These are phyloP conservation scores for Nettapus auritus DNA, from an alignment of 2,113 vertebrate species.

Conservation along the genomic window DNA sequence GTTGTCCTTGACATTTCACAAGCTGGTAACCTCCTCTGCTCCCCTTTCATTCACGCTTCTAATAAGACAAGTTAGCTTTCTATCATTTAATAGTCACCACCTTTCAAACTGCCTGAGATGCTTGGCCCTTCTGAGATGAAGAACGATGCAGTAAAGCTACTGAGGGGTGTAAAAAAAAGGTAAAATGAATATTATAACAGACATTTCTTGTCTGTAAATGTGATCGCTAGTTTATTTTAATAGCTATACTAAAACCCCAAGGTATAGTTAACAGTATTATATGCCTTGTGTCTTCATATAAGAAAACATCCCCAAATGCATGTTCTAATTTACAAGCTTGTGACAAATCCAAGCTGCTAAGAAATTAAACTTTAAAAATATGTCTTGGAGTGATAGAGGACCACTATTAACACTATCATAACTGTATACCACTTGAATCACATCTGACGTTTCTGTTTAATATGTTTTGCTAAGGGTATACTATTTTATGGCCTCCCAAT, in stretches of 20 bases:
- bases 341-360: conserved; percentile 78
- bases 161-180: conserved; percentile 31
- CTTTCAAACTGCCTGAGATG: not conserved
- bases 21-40: conserved; percentile 48
- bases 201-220: conserved; percentile 70
- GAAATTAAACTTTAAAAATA: conserved; percentile 80
- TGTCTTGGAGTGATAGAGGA: conserved; percentile 76
- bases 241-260: conserved; percentile 69
- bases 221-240: conserved; percentile 77
- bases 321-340: conserved; percentile 80
- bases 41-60: conserved; percentile 49
- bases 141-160: conserved; percentile 27
- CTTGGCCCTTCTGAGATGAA: conserved; percentile 38
- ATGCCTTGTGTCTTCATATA: conserved; percentile 64
- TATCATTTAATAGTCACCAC: conserved; percentile 44
- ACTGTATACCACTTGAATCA: conserved; percentile 76
- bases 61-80: conserved; percentile 62
- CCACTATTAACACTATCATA: conserved; percentile 79
- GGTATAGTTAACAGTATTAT: conserved; percentile 75
- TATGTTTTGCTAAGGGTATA: conserved; percentile 73
- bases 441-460: conserved; percentile 77
- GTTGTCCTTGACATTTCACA: conserved; percentile 60
- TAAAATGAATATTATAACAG: conserved; percentile 65
- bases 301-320: conserved; percentile 74
- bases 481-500: conserved; percentile 74